Evolutionary conservation across 2,888 invertebrate species (phyloP), one percentile per base, ranked within the genome.

Genomic region (Drosophila conformis): DNA sequence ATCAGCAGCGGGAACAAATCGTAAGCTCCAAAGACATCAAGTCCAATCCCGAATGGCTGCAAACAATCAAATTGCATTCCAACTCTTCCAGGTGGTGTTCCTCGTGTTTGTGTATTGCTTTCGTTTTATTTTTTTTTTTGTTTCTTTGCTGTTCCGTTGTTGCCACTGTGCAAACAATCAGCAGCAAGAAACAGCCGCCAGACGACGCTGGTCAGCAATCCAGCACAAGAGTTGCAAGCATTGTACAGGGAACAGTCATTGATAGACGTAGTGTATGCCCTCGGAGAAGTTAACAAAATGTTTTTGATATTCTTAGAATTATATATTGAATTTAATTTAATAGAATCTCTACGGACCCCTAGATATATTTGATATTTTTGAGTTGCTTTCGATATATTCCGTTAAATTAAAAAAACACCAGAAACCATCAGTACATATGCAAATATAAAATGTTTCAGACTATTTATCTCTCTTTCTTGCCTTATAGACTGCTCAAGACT

Each of bases 31-130:
- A 56, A 64, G 83, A 82, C 78, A 76, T 60, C 76, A 70, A 49
- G 74, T 27, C 58, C 63, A 62, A 36, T 38, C 52, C 49, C 31
- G 33, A 35, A 29, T 46, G 66, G 63, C 58, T 61, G 62, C 79
- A 73, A 56, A 59, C 58, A 72, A 69, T 83, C 82, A 82, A 82
- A 84, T 78, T 84, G 78, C 73, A 76, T 80, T 86, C 64, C 2
- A 15, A 53, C 56, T 68, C 36, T 68, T 66, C 31, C 70, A 51
- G 61, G 29, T 61, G 66, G 70, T 70, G 25, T 66, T 38, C 31
- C 66, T 53, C 29, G 42, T 29, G 51, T 57, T 36, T 61, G 25
- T 38, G 27, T 31, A 48, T 40, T 29, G 35, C 27, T 33, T 1
- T 56, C 18, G 8, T 57, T 56, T 27, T 56, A 7, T 29, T 40